Evolutionary conservation across 2,888 invertebrate species (phyloP).

Genomic region (Octodonta nipae): DNA sequence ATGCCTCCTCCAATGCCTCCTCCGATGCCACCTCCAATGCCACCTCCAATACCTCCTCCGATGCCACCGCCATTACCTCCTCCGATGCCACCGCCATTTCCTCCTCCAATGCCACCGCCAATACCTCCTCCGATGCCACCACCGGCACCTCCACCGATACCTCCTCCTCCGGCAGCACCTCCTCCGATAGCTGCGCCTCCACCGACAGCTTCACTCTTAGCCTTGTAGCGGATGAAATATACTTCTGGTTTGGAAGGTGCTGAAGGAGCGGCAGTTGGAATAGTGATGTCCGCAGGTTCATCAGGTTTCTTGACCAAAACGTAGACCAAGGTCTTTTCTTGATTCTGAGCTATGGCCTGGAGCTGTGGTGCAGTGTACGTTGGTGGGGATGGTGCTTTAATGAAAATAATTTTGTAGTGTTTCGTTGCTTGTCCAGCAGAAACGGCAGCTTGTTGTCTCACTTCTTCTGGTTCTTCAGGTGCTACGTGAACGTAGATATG

Average conservation of each 20-base stretch:
- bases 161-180: slow-evolving; percentile 12
- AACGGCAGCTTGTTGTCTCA: slow-evolving; percentile 47
- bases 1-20: slow-evolving; percentile 17
- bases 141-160: slow-evolving; percentile 13
- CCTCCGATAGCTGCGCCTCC: slow-evolving; percentile 16
- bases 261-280: slow-evolving; percentile 68
- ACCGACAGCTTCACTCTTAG: slow-evolving; percentile 39
- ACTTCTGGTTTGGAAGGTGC: slow-evolving; percentile 81
- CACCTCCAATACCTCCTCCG: not conserved
- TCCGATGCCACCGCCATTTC: slow-evolving; percentile 10
- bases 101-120: slow-evolving; percentile 13
- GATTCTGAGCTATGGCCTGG: slow-evolving; percentile 68
- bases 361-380: slow-evolving; percentile 57
- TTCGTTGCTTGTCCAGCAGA: slow-evolving; percentile 61
- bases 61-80: slow-evolving; percentile 10
- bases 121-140: slow-evolving; percentile 9
- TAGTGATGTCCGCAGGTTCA: slow-evolving; percentile 51
- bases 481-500: slow-evolving; percentile 81
- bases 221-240: slow-evolving; percentile 77
- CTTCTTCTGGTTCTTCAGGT: slow-evolving; percentile 64
- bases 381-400: slow-evolving; percentile 47
- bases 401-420: slow-evolving; percentile 83
- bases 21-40: slow-evolving; percentile 9
- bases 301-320: slow-evolving; percentile 80
- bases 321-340: slow-evolving; percentile 77